Percentiles rank a stretch among this genome's conserved stretches.
These are phyloP conservation scores for Psylliodes chrysocephalus DNA, from an alignment of 2,888 invertebrate species.

Conservation along the genomic window DNA sequence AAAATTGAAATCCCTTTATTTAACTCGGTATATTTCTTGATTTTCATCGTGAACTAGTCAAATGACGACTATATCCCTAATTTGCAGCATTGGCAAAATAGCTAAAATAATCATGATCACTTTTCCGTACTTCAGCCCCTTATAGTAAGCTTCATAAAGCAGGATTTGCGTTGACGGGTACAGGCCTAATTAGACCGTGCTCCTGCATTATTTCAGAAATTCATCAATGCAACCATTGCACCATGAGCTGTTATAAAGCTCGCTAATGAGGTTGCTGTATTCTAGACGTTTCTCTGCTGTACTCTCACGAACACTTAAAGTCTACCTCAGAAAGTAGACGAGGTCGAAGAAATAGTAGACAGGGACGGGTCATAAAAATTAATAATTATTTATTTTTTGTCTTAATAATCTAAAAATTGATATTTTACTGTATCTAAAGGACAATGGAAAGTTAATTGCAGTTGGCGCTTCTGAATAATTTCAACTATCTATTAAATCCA, in stretches of 20 bases:
- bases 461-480: too few relatives aligned
- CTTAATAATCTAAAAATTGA: too few relatives aligned
- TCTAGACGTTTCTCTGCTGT: slow-evolving; percentile 43
- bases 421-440: too few relatives aligned
- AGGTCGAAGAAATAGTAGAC: not conserved
- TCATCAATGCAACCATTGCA: slow-evolving; percentile 54
- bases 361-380: not conserved
- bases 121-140: not conserved
- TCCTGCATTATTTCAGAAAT: slow-evolving; percentile 54
- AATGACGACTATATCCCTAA: too few relatives aligned
- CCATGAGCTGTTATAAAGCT: slow-evolving; percentile 50
- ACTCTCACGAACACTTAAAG: slow-evolving; percentile 19
- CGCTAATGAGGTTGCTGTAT: slow-evolving; percentile 56
- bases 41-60: too few relatives aligned
- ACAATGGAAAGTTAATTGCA: too few relatives aligned
- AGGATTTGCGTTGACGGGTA: slow-evolving; percentile 19
- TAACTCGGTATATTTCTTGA: too few relatives aligned
- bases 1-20: too few relatives aligned
- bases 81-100: not conserved
- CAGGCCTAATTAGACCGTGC: slow-evolving; percentile 53
- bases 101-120: not conserved
- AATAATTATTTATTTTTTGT: too few relatives aligned
- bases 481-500: too few relatives aligned
- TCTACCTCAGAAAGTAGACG: not conserved
- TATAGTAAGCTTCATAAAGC: not conserved